These are phyloP conservation scores for Lycaena phlaeas DNA, from an alignment of 2,888 invertebrate genomes.

Conservation along the genomic window DNA sequence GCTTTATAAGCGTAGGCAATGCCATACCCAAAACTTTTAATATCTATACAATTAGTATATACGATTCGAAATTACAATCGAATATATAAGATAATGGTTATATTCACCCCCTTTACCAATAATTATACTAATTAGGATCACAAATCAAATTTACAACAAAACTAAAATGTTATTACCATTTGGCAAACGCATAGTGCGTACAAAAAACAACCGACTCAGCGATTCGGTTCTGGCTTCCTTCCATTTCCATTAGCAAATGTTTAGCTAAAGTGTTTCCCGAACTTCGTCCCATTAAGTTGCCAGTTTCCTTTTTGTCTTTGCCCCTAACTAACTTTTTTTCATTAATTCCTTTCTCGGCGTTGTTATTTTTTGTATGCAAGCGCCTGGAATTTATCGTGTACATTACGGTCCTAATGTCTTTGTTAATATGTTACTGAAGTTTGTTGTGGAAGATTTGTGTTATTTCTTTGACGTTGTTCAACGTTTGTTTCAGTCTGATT, in stretches of 20 bases:
- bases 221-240: constrained; percentile 50
- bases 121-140: background rate
- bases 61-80: no score
- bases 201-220: constrained; percentile 48
- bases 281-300: constrained; percentile 59
- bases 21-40: no score
- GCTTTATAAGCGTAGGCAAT: no score
- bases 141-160: constrained; percentile 9
- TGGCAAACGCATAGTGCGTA: constrained; percentile 47
- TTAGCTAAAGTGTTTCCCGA: constrained; percentile 69
- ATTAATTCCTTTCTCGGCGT: constrained; percentile 35
- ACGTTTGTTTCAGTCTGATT: no score
- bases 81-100: no score
- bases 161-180: constrained; percentile 23
- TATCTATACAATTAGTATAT: no score
- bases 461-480: background rate
- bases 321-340: constrained; percentile 50
- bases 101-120: no score
- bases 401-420: constrained; percentile 13
- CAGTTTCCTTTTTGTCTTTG: constrained; percentile 58
- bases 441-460: background rate
- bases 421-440: constrained; percentile 3
- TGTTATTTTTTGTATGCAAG: constrained; percentile 44
- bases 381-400: constrained; percentile 16
- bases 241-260: constrained; percentile 71